Conservation (phyloP, 2,888 invertebrate species). For the Mesorhabditis spiculigera region DNA sequence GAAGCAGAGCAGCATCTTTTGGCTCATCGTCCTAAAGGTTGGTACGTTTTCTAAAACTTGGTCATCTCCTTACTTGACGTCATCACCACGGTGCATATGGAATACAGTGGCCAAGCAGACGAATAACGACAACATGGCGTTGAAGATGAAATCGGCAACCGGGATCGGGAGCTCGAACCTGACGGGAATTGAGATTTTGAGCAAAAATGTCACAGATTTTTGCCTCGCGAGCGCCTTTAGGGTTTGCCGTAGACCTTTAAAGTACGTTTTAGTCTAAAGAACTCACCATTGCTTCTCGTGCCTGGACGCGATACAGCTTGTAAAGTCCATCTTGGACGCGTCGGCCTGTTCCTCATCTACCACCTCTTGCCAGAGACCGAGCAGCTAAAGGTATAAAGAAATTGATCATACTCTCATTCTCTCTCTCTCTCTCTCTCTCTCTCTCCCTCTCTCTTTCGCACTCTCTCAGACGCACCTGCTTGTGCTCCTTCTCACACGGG, state of each 20-base stretch:
- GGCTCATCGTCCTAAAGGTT: constrained; percentile 37
- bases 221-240: too few relatives aligned
- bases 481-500: constrained; percentile 47
- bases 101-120: constrained; percentile 54
- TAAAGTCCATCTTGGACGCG: constrained; percentile 39
- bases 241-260: too few relatives aligned
- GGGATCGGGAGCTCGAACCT: constrained; percentile 49
- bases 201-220: too few relatives aligned
- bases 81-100: constrained; percentile 47
- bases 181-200: too few relatives aligned
- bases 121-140: constrained; percentile 43
- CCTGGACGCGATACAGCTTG: constrained; percentile 50
- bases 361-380: constrained; percentile 46
- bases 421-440: too few relatives aligned
- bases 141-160: constrained; percentile 50
- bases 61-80: constrained; percentile 32
- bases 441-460: too few relatives aligned
- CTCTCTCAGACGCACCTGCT: constrained; percentile 15
- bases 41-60: neutral
- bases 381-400: constrained; percentile 28
- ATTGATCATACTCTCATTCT: neutral
- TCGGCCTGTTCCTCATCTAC: constrained; percentile 29
- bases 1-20: constrained; percentile 50
- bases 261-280: neutral
- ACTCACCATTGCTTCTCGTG: constrained; percentile 51